Base-by-base conservation (phyloP, 2,888 invertebrate species). In the Bellardia pandia region DNA sequence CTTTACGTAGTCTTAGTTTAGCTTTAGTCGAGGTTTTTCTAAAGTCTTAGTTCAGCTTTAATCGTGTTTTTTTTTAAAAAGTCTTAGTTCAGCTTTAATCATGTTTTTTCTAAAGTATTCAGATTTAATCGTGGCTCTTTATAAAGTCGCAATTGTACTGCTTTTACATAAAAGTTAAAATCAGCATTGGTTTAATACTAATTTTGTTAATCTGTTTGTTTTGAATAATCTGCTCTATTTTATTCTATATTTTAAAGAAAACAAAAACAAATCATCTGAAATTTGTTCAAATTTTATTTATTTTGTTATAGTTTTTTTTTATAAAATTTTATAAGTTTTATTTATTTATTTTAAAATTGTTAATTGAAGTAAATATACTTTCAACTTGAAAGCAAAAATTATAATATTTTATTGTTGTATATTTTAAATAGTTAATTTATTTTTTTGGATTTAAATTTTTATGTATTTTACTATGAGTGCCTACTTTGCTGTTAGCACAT, bases 401-500 rank as follows among this genome's bases (percentile, higher is more conserved):
- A 77, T 62, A 16, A 76, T 23, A 1, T 30, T 58, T 78, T 16
- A 23, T 8, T 48, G 11, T 40, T 60, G 69, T 14, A n/a, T 51
- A 51, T 68, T 48, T 71, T 51, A 8, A 71, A 79, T 60, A 48
- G 37, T 80, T 53, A 53, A 64, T 72, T 80, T 72, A 9, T 33
- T 58, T 80, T 64, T 40, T n/a, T 13, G 13, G 2, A 53, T 71
- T 45, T 14, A 6, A n/a, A n/a, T 40, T 74, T 64, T 14, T 62
- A 23, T 40, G n/a, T 42, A 11, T 56, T 13, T 6, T 77, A 37
- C 33, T 40, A 58, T 64, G 16, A 69, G 45, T 58, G 48, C 14
- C n/a, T 58, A 74, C 56, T 51, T 45, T 45, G 45, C 62, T 69
- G 45, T 71, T 69, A 76, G 56, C 83, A 77, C 83, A 72, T 83